phyloP scores from a whole-genome alignment of 2,888 invertebrate species.

The Drosophila greeni region DNA sequence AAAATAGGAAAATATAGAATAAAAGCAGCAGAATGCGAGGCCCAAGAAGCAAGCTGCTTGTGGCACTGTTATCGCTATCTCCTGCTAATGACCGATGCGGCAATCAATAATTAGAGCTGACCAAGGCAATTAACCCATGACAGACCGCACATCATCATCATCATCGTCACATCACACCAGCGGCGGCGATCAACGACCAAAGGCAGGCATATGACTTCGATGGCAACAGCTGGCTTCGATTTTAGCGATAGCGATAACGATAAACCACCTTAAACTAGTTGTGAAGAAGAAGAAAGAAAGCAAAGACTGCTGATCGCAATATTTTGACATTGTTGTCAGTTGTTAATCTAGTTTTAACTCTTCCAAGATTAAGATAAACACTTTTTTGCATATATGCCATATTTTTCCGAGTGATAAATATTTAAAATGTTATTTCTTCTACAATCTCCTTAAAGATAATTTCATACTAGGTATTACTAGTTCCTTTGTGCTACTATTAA shows the following conservation, averaged over 20 bases:
- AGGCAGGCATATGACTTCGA: constrained; percentile 23
- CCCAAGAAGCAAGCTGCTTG: constrained; percentile 8
- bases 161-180: constrained; percentile 20
- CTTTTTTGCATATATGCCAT: no score
- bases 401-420: not conserved
- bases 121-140: constrained; percentile 58
- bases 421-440: not conserved
- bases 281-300: not conserved
- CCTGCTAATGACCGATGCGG: constrained; percentile 46
- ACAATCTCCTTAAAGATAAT: not conserved
- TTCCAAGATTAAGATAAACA: no score
- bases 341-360: no score
- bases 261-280: constrained; percentile 14
- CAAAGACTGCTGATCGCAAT: not conserved
- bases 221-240: constrained; percentile 8
- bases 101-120: constrained; percentile 57
- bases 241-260: constrained; percentile 10
- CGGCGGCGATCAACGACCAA: constrained; percentile 28
- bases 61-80: constrained; percentile 33
- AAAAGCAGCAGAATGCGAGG: not conserved
- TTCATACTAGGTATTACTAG: not conserved
- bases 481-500: not conserved
- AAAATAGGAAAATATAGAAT: not conserved
- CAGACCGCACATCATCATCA: constrained; percentile 32
- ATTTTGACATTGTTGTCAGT: not conserved